Evolutionary conservation across 2,888 invertebrate genomes (phyloP), one percentile per base, ranked within the genome.

Genomic region (Napeogenes sylphis): DNA sequence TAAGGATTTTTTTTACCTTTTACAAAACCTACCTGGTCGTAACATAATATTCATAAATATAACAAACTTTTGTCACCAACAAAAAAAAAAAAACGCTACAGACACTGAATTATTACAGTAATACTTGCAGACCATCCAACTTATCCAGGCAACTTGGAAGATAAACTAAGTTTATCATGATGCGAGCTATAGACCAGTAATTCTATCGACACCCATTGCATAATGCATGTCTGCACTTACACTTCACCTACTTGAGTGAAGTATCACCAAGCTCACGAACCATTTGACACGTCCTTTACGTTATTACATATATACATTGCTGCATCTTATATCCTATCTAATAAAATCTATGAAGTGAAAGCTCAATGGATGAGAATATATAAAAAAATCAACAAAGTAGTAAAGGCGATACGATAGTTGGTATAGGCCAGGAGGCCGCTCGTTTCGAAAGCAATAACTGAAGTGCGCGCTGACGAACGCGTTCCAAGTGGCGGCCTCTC

Each of bases 381-480:
- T 4, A 0, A 45, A 5, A 55, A 32, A 33, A 30, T 35, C 45
- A 55, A 14, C 55, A 30, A 47, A 12, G 45, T 51, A 38, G 53
- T 32, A 55, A 38, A 13, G 38, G 57, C 51, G 51, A 53, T 51
- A 21, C 45, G 32, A 46, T 13, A 54, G 56, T 53, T 69, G 67
- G 75, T 82, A 69, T n/a, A 53, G 69, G 77, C 70, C 59, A 70
- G 74, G 73, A 77, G 79, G 78, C 77, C 75, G 78, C 78, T 81
- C 81, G 81, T 83, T 83, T 77, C 79, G 75, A 82, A 81, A 83
- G 84, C 72, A 76, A 75, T 76, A 75, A 76, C 74, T 76, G 67
- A 79, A 87, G 85, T 82, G 83, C 80, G 80, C 84, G 83, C 82
- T 84, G 87, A 85, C 82, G 84, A 81, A 82, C 83, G 84, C 83